Evolutionary conservation across 2,797 vertebrate species (phyloP).

Genomic region (Galagoides demidoff): DNA sequence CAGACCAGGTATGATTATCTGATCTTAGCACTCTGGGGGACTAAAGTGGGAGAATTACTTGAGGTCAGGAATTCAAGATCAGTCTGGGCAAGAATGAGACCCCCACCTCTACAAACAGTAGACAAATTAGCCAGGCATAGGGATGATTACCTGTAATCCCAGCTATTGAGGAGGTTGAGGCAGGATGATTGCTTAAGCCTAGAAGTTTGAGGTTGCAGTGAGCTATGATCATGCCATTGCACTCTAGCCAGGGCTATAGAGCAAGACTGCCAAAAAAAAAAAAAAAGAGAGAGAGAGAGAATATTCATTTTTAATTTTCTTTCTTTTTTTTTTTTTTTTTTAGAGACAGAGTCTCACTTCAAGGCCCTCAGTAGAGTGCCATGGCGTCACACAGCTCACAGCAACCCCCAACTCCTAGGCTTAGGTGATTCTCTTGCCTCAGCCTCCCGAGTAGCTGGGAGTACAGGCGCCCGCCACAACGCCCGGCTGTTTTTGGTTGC

Average conservation of each 20-base stretch:
- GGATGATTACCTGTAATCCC: background rate
- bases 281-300: background rate
- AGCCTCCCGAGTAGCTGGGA: no score
- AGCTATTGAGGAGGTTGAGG: background rate
- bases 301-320: no score
- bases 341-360: no score
- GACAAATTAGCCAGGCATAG: background rate
- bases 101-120: background rate
- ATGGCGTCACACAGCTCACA: no score
- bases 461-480: no score
- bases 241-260: background rate
- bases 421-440: no score
- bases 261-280: background rate
- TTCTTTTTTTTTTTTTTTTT: no score
- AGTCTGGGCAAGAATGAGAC: background rate
- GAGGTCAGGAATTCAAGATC: background rate
- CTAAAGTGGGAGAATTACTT: background rate
- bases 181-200: background rate
- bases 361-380: no score
- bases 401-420: no score
- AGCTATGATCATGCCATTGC: background rate
- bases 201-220: background rate
- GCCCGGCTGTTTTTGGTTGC: no score
- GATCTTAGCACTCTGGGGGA: background rate
- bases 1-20: background rate